Evolutionary conservation across 2,113 vertebrate species (phyloP).

Genomic region (Notiomystis cincta): DNA sequence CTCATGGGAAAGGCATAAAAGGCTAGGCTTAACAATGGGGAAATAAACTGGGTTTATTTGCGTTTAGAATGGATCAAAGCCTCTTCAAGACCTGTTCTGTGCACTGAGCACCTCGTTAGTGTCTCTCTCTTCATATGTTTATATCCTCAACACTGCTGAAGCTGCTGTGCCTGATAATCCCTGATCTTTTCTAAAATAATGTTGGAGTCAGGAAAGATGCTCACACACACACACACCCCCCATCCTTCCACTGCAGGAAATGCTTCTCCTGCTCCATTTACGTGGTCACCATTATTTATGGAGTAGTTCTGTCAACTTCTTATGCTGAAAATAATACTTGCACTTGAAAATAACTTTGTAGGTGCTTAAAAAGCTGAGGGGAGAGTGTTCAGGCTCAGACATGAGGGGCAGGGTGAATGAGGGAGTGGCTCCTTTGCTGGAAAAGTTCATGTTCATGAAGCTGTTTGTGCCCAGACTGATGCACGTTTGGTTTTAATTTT

Average conservation of each 20-base stretch:
- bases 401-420: not conserved
- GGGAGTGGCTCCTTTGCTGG: not conserved
- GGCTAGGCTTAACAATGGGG: not conserved
- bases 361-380: not conserved
- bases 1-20: not conserved
- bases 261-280: not conserved
- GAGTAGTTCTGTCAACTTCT: not conserved
- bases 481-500: not conserved
- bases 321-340: not conserved
- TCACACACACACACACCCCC: not conserved
- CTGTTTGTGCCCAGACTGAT: not conserved
- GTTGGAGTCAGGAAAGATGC: not conserved
- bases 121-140: not conserved
- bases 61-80: not conserved
- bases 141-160: not conserved
- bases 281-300: not conserved
- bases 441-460: not conserved
- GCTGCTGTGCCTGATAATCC: not conserved
- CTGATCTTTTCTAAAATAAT: not conserved
- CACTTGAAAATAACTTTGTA: not conserved
- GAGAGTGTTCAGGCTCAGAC: not conserved
- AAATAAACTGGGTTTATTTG: constrained; percentile 24
- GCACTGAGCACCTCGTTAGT: not conserved
- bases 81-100: not conserved
- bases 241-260: not conserved